These are phyloP conservation scores for Caenorhabditis briggsae DNA, from an alignment of 1,140 invertebrate species.

Conservation along the genomic window DNA sequence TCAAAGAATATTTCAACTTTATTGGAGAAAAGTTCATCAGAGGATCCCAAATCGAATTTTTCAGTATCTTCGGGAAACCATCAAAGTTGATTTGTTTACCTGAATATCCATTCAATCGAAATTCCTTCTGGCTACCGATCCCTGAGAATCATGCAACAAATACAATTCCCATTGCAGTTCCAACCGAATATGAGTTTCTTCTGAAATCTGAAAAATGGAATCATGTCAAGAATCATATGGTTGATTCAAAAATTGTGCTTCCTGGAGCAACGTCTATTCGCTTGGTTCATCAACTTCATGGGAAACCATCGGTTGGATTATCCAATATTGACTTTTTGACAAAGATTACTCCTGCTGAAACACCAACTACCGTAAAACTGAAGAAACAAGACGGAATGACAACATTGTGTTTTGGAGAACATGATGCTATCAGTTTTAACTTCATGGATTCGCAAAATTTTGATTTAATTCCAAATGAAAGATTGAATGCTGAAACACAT, in stretches of 20 bases:
- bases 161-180: background rate
- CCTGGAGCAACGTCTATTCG: slow-evolving; percentile 60
- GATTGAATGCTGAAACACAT: slow-evolving; percentile 2
- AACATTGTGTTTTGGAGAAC: slow-evolving; percentile 19
- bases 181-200: slow-evolving; percentile 1
- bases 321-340: slow-evolving; percentile 58
- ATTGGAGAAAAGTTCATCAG: slow-evolving; percentile 22
- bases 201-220: slow-evolving; percentile 44
- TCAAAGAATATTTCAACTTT: background rate
- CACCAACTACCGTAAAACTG: slow-evolving; percentile 15
- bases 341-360: slow-evolving; percentile 21
- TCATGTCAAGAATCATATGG: slow-evolving; percentile 52
- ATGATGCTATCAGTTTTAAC: slow-evolving; percentile 33
- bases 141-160: background rate
- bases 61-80: background rate
- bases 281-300: slow-evolving; percentile 31
- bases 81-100: slow-evolving; percentile 46
- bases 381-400: slow-evolving; percentile 10
- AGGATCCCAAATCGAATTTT: background rate
- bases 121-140: slow-evolving; percentile 51
- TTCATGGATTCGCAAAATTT: background rate
- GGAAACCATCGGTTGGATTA: slow-evolving; percentile 30
- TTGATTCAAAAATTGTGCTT: slow-evolving; percentile 56
- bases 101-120: slow-evolving; percentile 61
- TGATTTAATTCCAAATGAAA: background rate